Evolutionary conservation across 2,113 vertebrate genomes (phyloP), one percentile per base, ranked within the genome.

Genomic region (Rhadina sibilatrix): DNA sequence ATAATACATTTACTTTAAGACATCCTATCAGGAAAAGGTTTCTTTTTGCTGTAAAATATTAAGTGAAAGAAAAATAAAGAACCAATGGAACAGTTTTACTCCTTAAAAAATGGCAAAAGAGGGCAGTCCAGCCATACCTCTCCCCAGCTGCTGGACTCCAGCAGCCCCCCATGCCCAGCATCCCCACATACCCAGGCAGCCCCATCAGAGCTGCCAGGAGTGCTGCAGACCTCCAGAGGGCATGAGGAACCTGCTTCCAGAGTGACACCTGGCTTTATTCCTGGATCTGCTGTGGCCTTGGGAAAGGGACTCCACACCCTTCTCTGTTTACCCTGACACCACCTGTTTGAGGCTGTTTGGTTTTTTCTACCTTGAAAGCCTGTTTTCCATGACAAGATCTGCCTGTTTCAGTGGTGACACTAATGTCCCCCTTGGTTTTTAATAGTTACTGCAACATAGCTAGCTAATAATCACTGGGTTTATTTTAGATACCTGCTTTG

Each of bases 211-310:
- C 61, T 7, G 17, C 49, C 50, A 14, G 24, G 21, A 18, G 17
- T 28, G 14, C 46, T 12, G n/a, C 49, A n/a, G n/a, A 28, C 54
- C 35, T 28, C 46, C 1, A 2, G 28, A 25, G 30, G 37, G 20
- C 37, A 35, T 4, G 2, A 56, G 28, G 33, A 63, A 19, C 21
- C 54, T 11, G 2, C 35, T 30, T 44, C 37, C 69, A n/a, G 17
- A 44, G 50, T 3, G 3, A 64, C 52, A 49, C 28, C 11, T 0
- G 0, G 24, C 12, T n/a, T 54, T 16, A 3, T 33, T 27, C 53
- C 53, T 53, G 56, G 8, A 10, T 15, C 57, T 56, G 72, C 72
- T 25, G 21, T 3, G 64, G 44, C 69, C 72, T 57, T 25, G 22
- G 35, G 47, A 77, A 65, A 47, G 46, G 23, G 15, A 60, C 42